Evolutionary conservation across 2,888 invertebrate genomes (phyloP), one percentile per base, ranked within the genome.

Genomic region (Zhuqinia jingwanae): DNA sequence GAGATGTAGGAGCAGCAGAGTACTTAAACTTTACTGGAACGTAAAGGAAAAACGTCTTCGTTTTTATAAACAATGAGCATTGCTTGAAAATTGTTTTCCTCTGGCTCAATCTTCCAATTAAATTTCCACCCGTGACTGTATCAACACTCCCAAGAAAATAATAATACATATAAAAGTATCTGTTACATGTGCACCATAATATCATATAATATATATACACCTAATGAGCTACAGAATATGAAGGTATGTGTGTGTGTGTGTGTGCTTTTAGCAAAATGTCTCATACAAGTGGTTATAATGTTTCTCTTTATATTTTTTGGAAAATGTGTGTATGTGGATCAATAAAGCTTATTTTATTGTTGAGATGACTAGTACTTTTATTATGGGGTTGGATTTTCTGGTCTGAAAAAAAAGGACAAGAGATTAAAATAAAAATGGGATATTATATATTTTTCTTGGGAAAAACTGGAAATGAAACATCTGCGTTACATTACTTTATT

Each of bases 61-160:
- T 45, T 45, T 81, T 81, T 25, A n/a, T 53, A 65, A 63, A 63
- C 17, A 25, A 60, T 45, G 58, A 30, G 63, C 56, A 75, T 30
- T 75, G 60, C 50, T 30, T 22, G n/a, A 83, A 73, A 82, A 82
- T n/a, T 68, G 56, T 68, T n/a, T n/a, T 68, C 65, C 45, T 78
- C 25, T 78, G 84, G 77, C 77, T 58, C 77, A 84, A 84, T 78
- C 77, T 58, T 70, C 84, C 84, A 84, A 84, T 84, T 84, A 84
- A 84, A 56, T 70, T 78, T 78, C 76, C 27, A 63, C 30, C 47
- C 73, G 53, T 53, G 58, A 20, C 20, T 17, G 60, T 17, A 13
- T 17, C 11, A 10, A 20, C 17, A 13, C n/a, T 8, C 2, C 2
- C 15, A 50, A 50, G 13, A 10, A 13, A 13, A 50, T 13, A 50